Base-by-base conservation (phyloP, 2,888 invertebrate genomes). In the Zygaena filipendulae region DNA sequence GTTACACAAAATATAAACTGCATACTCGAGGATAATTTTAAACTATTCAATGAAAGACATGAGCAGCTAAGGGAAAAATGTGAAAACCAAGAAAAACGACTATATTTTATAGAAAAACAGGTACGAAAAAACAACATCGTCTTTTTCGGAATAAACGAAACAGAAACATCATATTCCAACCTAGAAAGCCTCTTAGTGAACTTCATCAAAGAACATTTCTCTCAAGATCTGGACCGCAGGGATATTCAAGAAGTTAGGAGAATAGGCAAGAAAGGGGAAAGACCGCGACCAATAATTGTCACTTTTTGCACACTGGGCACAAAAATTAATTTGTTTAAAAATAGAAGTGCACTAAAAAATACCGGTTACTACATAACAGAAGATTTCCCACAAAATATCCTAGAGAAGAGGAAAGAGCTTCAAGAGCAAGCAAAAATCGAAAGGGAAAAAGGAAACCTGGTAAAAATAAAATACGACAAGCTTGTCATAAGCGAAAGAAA, bases 391-490 rank as follows among this genome's bases (percentile, higher is more conserved):
- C 29, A 32, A 27, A 11, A 35, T 25, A 58, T 32, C 10, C 11
- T 38, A 18, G 30, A 36, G 19, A 33, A 36, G 11, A 38, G 35
- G 20, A 38, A 27, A 32, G 29, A 35, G 10, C 29, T 38, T 7
- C 28, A 31, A 23, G 35, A 30, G 25, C 33, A 36, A 28, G 26
- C 30, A 27, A 28, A 18, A 35, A 23, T 28, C 3, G 33, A 36
- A 24, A 34, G 10, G 13, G 35, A 32, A 13, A 36, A 38, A 14
- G 35, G 36, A 23, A 33, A 35, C 20, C 13, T 9, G 13, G 36
- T 27, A 13, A 32, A 23, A 35, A 34, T 40, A 23, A 40, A 36
- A 33, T 40, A 40, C 20, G 40, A 37, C 11, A 40, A 37, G 29
- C 34, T 38, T 20, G 20, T 38, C 4, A 35, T 40, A 33, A n/a